Evolutionary conservation across 2,113 vertebrate genomes (phyloP).

Genomic region (Emydura subglobosa): DNA sequence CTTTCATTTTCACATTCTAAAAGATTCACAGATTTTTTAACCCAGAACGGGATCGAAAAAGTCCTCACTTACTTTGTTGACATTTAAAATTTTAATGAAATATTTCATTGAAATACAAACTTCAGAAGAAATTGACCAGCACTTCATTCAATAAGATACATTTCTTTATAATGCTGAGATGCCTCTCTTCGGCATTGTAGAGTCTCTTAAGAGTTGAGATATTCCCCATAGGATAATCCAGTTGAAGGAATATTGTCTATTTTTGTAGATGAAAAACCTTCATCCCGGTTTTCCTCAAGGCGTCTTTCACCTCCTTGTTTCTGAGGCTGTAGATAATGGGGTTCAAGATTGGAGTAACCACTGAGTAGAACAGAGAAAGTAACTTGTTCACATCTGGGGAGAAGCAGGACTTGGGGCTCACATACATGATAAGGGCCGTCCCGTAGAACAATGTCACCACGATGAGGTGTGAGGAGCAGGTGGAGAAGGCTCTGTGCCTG

Average conservation of each 20-base stretch:
- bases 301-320: not conserved
- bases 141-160: not conserved
- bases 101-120: not conserved
- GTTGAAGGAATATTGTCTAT: not conserved
- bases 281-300: not conserved
- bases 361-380: constrained; percentile 37
- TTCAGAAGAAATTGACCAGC: not conserved
- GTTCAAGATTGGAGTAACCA: constrained; percentile 35
- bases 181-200: not conserved
- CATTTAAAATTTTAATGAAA: too few species aligned
- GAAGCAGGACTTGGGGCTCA: constrained; percentile 20
- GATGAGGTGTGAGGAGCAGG: constrained; percentile 47
- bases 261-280: not conserved
- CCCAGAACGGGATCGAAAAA: not conserved
- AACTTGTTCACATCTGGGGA: constrained; percentile 21
- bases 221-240: not conserved
- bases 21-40: not conserved
- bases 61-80: not conserved
- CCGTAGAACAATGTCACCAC: constrained; percentile 33
- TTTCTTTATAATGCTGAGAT: not conserved
- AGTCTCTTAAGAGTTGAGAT: not conserved
- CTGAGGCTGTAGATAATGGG: not conserved
- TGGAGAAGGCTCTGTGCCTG: constrained; percentile 21
- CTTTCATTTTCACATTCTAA: too few species aligned
- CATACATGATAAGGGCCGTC: constrained; percentile 32